Conservation (phyloP, 2,888 invertebrate species). For the Diaphora mendica region DNA sequence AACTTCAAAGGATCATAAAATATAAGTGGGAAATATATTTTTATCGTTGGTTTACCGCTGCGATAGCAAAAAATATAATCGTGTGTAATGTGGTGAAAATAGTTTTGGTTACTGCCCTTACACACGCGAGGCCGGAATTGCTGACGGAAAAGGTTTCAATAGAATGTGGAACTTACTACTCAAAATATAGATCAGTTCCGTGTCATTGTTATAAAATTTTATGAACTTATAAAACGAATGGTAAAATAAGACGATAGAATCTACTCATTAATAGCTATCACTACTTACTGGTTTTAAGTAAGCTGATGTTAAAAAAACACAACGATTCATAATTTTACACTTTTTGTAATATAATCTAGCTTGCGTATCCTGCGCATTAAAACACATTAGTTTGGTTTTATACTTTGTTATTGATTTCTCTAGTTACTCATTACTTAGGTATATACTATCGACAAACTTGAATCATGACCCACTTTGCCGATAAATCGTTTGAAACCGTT, state of each 20-base stretch:
- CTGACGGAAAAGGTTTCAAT: conserved; percentile 1
- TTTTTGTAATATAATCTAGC: no score
- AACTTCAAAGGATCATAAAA: neutral
- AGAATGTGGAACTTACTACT: neutral
- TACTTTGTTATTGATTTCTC: no score
- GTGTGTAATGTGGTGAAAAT: conserved; percentile 27
- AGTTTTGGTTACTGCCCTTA: conserved; percentile 23
- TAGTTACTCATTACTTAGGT: no score
- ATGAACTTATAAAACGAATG: neutral
- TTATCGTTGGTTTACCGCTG: conserved; percentile 1
- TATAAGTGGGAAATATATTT: neutral
- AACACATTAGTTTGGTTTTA: no score
- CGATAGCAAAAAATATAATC: conserved; percentile 35
- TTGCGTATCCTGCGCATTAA: no score
- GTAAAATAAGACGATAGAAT: neutral
- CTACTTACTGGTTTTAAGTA: neutral
- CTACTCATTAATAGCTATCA: neutral
- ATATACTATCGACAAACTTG: no score
- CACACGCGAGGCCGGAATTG: conserved; percentile 23
- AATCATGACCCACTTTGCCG: no score
- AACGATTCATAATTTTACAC: no score
- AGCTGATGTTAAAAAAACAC: neutral
- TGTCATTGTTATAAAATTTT: neutral
- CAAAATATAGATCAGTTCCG: neutral
- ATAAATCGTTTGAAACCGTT: no score